phyloP scores from a whole-genome alignment of 2,888 invertebrate species.

The Euspilapteryx auroguttella region DNA sequence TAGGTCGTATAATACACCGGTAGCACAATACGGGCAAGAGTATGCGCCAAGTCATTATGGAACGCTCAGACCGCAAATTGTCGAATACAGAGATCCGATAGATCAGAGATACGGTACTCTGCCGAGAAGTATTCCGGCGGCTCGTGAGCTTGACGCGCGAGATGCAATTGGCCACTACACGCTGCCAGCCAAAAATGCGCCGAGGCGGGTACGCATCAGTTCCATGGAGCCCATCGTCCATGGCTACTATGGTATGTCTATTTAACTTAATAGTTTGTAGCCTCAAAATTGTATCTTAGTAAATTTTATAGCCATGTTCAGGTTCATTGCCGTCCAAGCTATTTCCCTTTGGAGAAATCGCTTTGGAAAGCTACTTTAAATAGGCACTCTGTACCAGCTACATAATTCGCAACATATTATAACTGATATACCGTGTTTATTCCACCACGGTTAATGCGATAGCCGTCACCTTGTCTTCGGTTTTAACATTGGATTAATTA shows the following conservation, averaged over 20 bases:
- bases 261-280: too few relatives aligned
- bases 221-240: slow-evolving; percentile 35
- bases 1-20: too few relatives aligned
- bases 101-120: slow-evolving; percentile 2
- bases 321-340: not conserved
- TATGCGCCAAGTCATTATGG: too few relatives aligned
- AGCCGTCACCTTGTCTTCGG: slow-evolving; percentile 17
- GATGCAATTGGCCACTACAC: slow-evolving; percentile 26
- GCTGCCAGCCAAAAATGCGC: slow-evolving; percentile 28
- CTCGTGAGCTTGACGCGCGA: slow-evolving; percentile 14
- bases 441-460: slow-evolving; percentile 19
- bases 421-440: slow-evolving; percentile 23
- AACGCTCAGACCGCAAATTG: too few relatives aligned
- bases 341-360: not conserved
- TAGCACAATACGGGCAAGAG: too few relatives aligned
- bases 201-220: slow-evolving; percentile 46
- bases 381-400: slow-evolving; percentile 41
- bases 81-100: not conserved
- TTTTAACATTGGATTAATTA: too few relatives aligned
- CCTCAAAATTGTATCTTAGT: too few relatives aligned
- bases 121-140: slow-evolving; percentile 2
- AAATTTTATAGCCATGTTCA: too few relatives aligned
- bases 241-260: slow-evolving; percentile 46
- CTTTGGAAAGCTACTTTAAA: slow-evolving; percentile 20
- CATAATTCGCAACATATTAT: slow-evolving; percentile 25